phyloP scores from a whole-genome alignment of 2,797 vertebrate species.

The Nyctibius grandis region DNA sequence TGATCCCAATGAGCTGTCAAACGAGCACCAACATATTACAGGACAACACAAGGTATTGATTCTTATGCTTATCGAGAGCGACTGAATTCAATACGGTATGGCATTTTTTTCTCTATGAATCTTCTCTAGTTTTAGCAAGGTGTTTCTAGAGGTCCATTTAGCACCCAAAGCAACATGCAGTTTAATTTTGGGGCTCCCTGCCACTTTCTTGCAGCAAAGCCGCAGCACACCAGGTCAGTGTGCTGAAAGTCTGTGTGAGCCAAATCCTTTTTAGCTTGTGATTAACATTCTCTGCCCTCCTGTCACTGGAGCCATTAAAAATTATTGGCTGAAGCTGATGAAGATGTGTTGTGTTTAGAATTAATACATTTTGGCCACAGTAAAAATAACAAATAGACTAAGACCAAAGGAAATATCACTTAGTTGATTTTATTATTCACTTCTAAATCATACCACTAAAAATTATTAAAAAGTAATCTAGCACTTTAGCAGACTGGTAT shows the following conservation, averaged over 20 bases:
- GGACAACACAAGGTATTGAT: neutral
- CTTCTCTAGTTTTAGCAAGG: neutral
- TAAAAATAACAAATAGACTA: constrained; percentile 6
- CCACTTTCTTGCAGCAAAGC: neutral
- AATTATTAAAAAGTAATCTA: neutral
- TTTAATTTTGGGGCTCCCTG: neutral
- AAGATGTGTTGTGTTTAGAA: neutral
- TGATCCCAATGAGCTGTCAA: neutral
- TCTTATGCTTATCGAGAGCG: neutral
- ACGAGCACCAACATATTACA: neutral
- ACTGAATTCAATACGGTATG: neutral
- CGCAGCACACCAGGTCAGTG: neutral
- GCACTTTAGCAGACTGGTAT: neutral
- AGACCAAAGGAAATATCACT: neutral
- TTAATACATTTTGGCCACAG: neutral
- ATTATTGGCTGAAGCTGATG: neutral
- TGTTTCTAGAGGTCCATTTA: neutral
- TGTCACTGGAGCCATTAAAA: neutral
- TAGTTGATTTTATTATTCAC: neutral
- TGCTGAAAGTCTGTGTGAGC: neutral
- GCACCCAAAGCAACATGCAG: neutral
- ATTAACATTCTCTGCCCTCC: neutral
- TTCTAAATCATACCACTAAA: constrained; percentile 22
- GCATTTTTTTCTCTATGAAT: neutral
- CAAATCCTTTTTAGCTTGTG: neutral